Percentiles rank a stretch among this genome's conserved stretches.
Conservation (phyloP, 2,888 invertebrate species). For the Hemaris fuciformis region DNA sequence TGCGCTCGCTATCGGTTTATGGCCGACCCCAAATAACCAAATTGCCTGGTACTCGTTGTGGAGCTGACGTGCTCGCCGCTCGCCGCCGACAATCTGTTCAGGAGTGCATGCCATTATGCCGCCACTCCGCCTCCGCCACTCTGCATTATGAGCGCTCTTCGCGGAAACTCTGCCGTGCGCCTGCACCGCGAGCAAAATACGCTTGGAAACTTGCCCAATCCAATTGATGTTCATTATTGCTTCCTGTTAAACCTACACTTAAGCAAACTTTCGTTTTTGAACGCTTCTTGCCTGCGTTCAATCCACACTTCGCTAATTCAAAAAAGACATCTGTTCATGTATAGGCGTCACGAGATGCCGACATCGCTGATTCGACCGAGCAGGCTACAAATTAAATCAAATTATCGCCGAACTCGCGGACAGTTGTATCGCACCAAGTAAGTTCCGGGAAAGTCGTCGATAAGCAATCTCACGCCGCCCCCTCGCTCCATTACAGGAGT, state of each 20-base stretch:
- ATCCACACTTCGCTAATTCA: slow-evolving; percentile 18
- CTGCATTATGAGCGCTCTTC: slow-evolving; percentile 49
- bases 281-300: slow-evolving; percentile 16
- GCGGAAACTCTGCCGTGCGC: slow-evolving; percentile 44
- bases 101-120: slow-evolving; percentile 46
- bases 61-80: slow-evolving; percentile 42
- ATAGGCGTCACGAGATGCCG: slow-evolving; percentile 22
- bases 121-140: slow-evolving; percentile 39
- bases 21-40: slow-evolving; percentile 79
- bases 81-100: slow-evolving; percentile 39
- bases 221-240: slow-evolving; percentile 60
- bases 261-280: slow-evolving; percentile 31
- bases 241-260: slow-evolving; percentile 26
- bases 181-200: slow-evolving; percentile 47
- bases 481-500: slow-evolving; percentile 80
- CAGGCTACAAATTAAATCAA: slow-evolving; percentile 47
- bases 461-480: slow-evolving; percentile 77
- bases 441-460: slow-evolving; percentile 72
- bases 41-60: slow-evolving; percentile 69
- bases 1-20: slow-evolving; percentile 79
- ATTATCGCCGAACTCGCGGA: slow-evolving; percentile 48
- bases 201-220: slow-evolving; percentile 65
- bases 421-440: slow-evolving; percentile 65
- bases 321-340: slow-evolving; percentile 20
- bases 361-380: slow-evolving; percentile 22